phyloP scores from a whole-genome alignment of 1,140 invertebrate species.

The Aricia agestis region DNA sequence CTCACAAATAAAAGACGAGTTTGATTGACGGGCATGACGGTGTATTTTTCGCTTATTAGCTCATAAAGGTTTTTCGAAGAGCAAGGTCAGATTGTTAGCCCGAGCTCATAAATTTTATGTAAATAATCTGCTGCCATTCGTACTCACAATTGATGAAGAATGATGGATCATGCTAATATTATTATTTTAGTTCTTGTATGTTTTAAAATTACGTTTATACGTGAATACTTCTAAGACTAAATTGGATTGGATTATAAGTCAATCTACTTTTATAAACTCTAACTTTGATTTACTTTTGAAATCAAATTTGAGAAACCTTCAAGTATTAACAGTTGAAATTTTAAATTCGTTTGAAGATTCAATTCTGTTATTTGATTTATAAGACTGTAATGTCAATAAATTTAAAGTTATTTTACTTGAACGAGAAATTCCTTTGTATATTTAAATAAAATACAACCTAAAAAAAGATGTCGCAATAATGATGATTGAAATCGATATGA shows the following conservation, averaged over 20 bases:
- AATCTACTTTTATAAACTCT: neutral
- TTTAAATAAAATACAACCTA: neutral
- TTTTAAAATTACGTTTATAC: neutral
- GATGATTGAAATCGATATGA: slow-evolving; percentile 6
- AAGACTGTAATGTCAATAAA: too few relatives aligned
- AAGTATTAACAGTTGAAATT: too few relatives aligned
- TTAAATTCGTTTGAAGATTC: too few relatives aligned
- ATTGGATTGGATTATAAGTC: too few relatives aligned
- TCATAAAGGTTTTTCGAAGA: slow-evolving; percentile 37
- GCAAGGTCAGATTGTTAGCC: slow-evolving; percentile 52
- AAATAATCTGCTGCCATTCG: slow-evolving; percentile 59
- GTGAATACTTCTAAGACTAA: neutral
- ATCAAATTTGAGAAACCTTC: too few relatives aligned
- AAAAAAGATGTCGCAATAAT: neutral
- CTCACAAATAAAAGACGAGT: slow-evolving; percentile 15
- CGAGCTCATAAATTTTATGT: slow-evolving; percentile 59
- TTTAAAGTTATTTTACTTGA: neutral
- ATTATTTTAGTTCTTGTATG: slow-evolving; percentile 20
- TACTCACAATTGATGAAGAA: slow-evolving; percentile 47
- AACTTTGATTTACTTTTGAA: neutral
- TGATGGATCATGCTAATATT: slow-evolving; percentile 57
- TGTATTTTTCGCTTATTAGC: slow-evolving; percentile 41
- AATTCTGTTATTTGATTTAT: neutral
- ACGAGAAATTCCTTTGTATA: neutral
- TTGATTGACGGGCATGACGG: slow-evolving; percentile 22